Conservation (phyloP, 2,797 vertebrate species). For the Epinephelus malabaricus region DNA sequence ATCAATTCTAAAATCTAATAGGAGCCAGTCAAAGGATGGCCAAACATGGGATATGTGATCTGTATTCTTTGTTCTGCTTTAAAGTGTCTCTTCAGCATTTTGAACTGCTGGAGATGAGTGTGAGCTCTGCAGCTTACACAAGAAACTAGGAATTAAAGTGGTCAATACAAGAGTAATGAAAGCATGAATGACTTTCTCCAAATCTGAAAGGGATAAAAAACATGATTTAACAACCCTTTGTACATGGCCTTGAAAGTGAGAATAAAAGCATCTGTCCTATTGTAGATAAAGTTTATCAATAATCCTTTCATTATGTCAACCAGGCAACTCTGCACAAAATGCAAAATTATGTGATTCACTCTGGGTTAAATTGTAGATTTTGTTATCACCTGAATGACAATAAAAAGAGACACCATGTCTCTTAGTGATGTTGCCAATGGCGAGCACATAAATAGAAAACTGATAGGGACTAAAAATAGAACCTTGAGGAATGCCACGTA, state of each 20-base stretch:
- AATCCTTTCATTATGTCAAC: not conserved
- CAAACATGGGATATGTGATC: constrained; percentile 7
- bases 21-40: constrained; percentile 7
- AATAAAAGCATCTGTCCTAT: not conserved
- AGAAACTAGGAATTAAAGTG: constrained; percentile 8
- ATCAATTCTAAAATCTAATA: constrained; percentile 22
- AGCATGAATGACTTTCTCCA: not conserved
- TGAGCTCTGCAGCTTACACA: not conserved
- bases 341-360: not conserved
- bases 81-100: constrained; percentile 18
- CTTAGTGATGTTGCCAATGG: too few species aligned
- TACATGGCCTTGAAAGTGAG: not conserved
- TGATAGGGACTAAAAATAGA: not conserved
- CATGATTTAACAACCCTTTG: not conserved
- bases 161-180: not conserved
- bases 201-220: not conserved
- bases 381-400: not conserved
- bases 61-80: constrained; percentile 39
- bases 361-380: too few species aligned
- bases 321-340: not conserved
- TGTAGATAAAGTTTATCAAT: not conserved
- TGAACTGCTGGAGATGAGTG: not conserved
- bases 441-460: not conserved
- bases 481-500: not conserved
- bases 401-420: not conserved